Evolutionary conservation across 2,888 invertebrate species (phyloP), one percentile per base, ranked within the genome.

Genomic region (Chouioia cunea): DNA sequence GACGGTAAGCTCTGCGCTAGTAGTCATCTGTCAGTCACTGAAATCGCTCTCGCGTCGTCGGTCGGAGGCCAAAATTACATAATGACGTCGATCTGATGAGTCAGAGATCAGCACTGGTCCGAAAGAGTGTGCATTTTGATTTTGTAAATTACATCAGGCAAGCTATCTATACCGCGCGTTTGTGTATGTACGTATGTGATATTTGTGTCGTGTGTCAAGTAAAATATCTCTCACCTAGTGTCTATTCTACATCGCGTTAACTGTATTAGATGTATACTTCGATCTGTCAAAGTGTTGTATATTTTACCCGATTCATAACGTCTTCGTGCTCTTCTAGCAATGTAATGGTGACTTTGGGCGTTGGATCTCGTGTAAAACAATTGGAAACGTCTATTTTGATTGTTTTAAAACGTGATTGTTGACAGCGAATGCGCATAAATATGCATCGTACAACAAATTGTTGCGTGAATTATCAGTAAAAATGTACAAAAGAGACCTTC

Each of bases 21-120:
- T 44, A 57, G 43, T 20, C 20, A 43, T 16, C 43, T 36, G 50
- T 50, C 43, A 62, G 50, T 36, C 43, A 36, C 52, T 22, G 22
- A 46, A 44, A 4, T 22, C 15, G 44, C 18, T 43, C 10, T 36
- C 36, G 6, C 43, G 43, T 18, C 27, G 20, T 36, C n/a, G 50
- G 50, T 18, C 20, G 15, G 14, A 20, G 57, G 43, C 10, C 18
- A 36, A 60, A 67, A 67, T 67, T 67, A 67, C 60, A 67, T 67
- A 67, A 67, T 67, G 54, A 67, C 54, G 53, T 46, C 67, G 60
- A 18, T 16, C 14, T 23, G 60, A 67, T 67, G 67, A 67, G 53
- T 67, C 60, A 67, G 60, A n/a, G n/a, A 50, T 22, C 12, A 23
- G 15, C 48, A 18, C 18, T 18, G 23, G 18, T n/a, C 16, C 16